phyloP scores from a whole-genome alignment of 2,797 vertebrate species.

The Pseudotriccus pelzelni region DNA sequence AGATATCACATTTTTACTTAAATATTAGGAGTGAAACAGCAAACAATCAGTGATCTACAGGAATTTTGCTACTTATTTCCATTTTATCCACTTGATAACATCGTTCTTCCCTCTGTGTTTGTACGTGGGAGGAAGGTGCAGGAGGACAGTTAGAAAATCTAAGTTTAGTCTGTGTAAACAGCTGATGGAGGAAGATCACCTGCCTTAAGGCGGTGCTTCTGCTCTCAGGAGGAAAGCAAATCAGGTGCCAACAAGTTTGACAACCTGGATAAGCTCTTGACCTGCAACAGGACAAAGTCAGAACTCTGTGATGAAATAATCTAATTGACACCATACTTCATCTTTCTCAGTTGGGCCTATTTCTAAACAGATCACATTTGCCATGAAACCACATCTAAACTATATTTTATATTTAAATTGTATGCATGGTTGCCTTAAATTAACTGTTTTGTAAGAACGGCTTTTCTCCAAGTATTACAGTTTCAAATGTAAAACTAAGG shows the following conservation, averaged over 20 bases:
- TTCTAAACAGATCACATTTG: not conserved
- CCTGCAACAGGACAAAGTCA: not conserved
- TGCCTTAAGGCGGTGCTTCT: not conserved
- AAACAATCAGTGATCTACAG: not conserved
- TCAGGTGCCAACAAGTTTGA: not conserved
- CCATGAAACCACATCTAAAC: not conserved
- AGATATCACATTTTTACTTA: not conserved
- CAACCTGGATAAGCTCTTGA: not conserved
- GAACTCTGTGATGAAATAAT: not conserved
- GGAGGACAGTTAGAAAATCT: not conserved
- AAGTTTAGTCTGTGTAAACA: fast-evolving
- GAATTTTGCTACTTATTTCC: not conserved
- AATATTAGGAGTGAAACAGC: not conserved
- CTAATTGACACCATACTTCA: not conserved
- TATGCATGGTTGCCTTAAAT: not conserved
- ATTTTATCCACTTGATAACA: not conserved
- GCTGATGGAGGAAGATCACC: not conserved
- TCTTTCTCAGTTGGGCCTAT: not conserved
- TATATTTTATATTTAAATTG: not conserved
- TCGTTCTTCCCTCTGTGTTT: fast-evolving
- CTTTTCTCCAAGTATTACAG: not conserved
- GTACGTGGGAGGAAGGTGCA: not conserved
- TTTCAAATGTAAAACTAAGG: not conserved
- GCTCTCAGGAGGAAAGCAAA: not conserved
- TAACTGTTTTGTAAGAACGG: not conserved